Percentiles rank a stretch among this genome's conserved stretches.
Conservation (phyloP, 2,888 invertebrate genomes). For the Sminthurinus aureus region DNA sequence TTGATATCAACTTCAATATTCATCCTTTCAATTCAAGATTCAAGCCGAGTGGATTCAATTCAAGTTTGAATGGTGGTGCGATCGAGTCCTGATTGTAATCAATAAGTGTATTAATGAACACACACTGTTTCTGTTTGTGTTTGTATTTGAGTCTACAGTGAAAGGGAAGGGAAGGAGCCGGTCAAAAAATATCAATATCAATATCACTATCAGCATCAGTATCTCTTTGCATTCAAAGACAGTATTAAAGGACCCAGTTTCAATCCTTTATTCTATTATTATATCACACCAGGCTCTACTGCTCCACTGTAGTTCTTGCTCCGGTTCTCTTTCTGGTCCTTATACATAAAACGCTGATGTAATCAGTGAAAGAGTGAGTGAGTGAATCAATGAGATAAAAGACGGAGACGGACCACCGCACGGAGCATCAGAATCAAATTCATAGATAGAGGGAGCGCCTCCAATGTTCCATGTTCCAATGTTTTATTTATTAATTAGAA, state of each 20-base stretch:
- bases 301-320: neutral
- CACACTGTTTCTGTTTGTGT: neutral
- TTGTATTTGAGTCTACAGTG: neutral
- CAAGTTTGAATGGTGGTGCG: too few relatives aligned
- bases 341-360: too few relatives aligned
- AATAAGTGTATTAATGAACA: neutral
- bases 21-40: neutral
- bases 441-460: too few relatives aligned
- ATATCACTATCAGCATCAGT: too few relatives aligned
- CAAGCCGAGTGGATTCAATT: too few relatives aligned
- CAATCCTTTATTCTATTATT: neutral
- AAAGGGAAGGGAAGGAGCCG: neutral
- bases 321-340: too few relatives aligned
- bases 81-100: neutral
- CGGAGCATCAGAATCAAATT: neutral
- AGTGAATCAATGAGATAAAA: neutral
- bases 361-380: neutral
- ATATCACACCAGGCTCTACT: neutral
- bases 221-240: too few relatives aligned
- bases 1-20: neutral
- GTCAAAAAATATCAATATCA: neutral
- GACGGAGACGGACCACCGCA: neutral
- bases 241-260: too few relatives aligned
- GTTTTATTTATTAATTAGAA: slow-evolving; percentile 12
- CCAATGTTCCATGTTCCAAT: neutral